Base-by-base conservation (phyloP, 2,797 vertebrate genomes). In the Enteromius viviparus region DNA sequence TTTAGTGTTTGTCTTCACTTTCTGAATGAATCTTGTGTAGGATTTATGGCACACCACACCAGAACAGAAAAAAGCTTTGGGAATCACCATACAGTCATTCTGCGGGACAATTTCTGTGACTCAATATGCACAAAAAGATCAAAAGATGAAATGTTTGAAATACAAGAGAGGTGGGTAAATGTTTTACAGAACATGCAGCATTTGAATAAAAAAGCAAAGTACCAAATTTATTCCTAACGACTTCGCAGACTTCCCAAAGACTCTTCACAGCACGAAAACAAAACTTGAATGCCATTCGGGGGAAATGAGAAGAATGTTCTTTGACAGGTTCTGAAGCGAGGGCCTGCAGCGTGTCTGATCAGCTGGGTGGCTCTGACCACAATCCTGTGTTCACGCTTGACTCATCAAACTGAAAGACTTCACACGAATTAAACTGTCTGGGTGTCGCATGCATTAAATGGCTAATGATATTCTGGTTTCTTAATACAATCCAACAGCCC, bases 251-350 rank as follows among this genome's bases (percentile, higher is more conserved):
- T 32, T 78, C 42, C 34, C 7, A 34, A 21, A 26, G 9, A 66
- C 42, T 40, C 42, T 45, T 64, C 0, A 26, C 14, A 19, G 34
- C 34, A 11, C 1, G 1, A 65, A 62, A 65, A 62, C 21, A 64
- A 53, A 65, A 32, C 17, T 21, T 42, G 26, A 76, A 42, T 8
- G 1, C 14, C 58, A 42, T 34, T 64, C 14, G 26, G 2, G 6
- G 42, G 23, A 23, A 76, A 76, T 78, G 3, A 78, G n/a, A 78
- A 83, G 70, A 71, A 83, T 78, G 53, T 40, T 83, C 21, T 71
- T 60, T 51, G 75, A 19, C 82, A 37, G 75, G 66, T 78, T 70
- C 60, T 26, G 26, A 69, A 69, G 23, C 15, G 11, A 47, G 4
- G 66, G 49, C 2, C 49, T 45, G 62, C 15, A 69, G 72, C 19